phyloP scores from a whole-genome alignment of 2,113 vertebrate species.

The Entomyzon cyanotis region DNA sequence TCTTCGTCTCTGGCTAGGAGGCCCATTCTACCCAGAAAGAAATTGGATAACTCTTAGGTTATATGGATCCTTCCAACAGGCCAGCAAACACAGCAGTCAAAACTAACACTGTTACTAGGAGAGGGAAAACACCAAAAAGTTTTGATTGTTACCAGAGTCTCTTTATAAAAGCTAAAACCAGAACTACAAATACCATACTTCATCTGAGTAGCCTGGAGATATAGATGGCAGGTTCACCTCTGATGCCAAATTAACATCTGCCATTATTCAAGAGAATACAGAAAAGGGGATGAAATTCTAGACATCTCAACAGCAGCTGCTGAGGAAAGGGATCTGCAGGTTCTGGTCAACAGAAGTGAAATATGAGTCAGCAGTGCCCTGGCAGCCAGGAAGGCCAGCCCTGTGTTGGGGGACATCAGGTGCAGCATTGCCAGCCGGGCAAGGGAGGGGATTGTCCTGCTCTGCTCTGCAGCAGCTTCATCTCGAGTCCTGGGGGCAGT shows the following conservation, averaged over 20 bases:
- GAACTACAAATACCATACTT: neutral
- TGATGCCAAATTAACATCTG: neutral
- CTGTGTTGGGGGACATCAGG: neutral
- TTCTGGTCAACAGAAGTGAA: neutral
- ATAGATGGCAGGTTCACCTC: neutral
- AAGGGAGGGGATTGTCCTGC: fast-evolving
- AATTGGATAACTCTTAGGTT: slow-evolving; percentile 9
- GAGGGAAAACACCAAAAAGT: neutral
- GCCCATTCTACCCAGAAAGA: slow-evolving; percentile 68
- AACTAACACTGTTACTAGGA: neutral
- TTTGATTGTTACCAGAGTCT: neutral
- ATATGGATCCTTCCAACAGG: neutral
- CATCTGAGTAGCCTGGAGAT: neutral
- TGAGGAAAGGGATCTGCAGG: neutral
- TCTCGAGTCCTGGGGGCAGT: neutral
- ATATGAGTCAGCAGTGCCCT: neutral
- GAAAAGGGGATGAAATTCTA: neutral
- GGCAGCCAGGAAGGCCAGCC: neutral
- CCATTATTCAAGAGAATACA: neutral
- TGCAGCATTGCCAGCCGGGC: neutral
- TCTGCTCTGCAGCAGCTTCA: neutral
- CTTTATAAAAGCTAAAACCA: neutral
- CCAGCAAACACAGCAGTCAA: neutral
- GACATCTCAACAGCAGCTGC: neutral
- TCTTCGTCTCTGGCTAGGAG: slow-evolving; percentile 76